Base-by-base conservation (phyloP, 2,797 vertebrate genomes). In the Toxotes lorentzi region DNA sequence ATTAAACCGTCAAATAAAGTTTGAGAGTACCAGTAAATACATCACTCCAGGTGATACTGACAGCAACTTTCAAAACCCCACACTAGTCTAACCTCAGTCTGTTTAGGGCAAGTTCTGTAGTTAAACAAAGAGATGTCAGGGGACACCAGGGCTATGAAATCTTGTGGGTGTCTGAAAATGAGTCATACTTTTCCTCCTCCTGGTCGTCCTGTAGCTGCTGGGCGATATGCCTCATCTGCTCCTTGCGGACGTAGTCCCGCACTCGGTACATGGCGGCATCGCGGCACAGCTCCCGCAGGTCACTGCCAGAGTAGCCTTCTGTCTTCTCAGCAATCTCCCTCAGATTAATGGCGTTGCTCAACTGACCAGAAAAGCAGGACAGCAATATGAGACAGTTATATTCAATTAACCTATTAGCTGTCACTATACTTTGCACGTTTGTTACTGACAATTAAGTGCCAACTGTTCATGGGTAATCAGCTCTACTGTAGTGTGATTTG, bases 221-320 rank as follows among this genome's bases (percentile, higher is more conserved):
- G 13, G 91, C 92, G 3, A 96, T 95, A 87, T 95, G 94, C 83
- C 91, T 94, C 94, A 96, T 96, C 86, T 96, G 95, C 84, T 96
- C 95, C 86, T 95, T 96, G 79, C 94, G 95, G 78, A 96, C 91
- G 6, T 94, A 96, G 85, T 96, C 95, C 14, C 95, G 80, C 56
- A 96, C 94, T 2, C 95, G 89, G 79, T 96, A 96, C 91, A 96
- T 91, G 81, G 96, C 94, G 0, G 95, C 95, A 0, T 96, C 95
- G 0, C 96, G 93, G 76, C 96, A 96, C 4, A 96, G 88, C 87
- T 96, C 95, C 48, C 93, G 82, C 62, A 96, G 93, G 90, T 96
- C 96, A 2, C 96, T 96, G 86, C 95, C 95, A 0, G 95, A 96
- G 85, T 93, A 96, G 5, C 94, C 93, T 0, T 89, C 87, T 0